These are phyloP conservation scores for Cecropterus lyciades DNA, from an alignment of 1,140 invertebrate species.

Conservation along the genomic window DNA sequence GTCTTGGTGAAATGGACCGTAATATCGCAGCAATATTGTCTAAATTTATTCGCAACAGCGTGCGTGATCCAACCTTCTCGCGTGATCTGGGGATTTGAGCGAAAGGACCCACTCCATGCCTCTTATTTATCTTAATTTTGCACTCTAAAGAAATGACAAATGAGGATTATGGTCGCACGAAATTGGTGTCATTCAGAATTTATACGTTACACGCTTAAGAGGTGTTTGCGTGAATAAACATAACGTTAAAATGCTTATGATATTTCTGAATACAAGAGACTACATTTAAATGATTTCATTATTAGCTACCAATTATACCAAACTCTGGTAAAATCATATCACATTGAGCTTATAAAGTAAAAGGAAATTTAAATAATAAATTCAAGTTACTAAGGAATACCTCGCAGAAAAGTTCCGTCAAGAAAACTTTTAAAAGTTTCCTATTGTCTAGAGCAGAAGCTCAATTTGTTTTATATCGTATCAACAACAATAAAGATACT, in stretches of 20 bases:
- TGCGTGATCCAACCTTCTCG: conserved; percentile 51
- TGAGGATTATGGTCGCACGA: conserved; percentile 58
- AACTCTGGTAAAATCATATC: too few relatives aligned
- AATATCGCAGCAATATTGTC: conserved; percentile 50
- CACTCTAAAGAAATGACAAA: conserved; percentile 71
- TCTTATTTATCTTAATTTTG: conserved; percentile 79
- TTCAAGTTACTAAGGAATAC: too few relatives aligned
- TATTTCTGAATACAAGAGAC: too few relatives aligned
- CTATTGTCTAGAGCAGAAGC: too few relatives aligned
- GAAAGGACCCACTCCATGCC: conserved; percentile 74
- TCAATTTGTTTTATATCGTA: too few relatives aligned
- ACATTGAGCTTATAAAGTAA: too few relatives aligned
- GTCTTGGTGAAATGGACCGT: conserved; percentile 60
- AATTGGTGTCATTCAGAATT: conserved; percentile 53
- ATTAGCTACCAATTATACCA: too few relatives aligned
- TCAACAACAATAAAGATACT: too few relatives aligned
- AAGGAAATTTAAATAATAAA: too few relatives aligned
- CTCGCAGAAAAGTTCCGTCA: too few relatives aligned
- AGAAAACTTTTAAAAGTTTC: too few relatives aligned
- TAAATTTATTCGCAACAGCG: conserved; percentile 47
- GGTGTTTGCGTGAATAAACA: conserved; percentile 32
- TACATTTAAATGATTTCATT: too few relatives aligned
- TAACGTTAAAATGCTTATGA: background rate
- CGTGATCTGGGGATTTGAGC: conserved; percentile 48
- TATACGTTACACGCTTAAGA: conserved; percentile 45